Conservation (phyloP, 2,888 invertebrate species). For the Elmis aenea region DNA sequence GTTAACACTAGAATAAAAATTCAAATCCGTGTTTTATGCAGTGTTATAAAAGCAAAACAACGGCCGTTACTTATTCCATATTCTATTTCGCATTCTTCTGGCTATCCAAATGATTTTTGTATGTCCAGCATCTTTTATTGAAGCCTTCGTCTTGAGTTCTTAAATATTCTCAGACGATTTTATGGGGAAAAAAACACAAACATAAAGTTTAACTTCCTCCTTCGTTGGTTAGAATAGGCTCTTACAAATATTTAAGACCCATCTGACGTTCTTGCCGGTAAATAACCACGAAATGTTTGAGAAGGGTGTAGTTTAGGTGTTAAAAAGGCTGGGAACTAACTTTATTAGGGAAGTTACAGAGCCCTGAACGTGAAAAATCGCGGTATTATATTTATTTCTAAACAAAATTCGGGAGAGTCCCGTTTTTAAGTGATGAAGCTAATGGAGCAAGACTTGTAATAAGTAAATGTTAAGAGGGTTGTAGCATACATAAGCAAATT, state of each 20-base stretch:
- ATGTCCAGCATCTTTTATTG: no score
- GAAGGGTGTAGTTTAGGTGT: constrained; percentile 8
- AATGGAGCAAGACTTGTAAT: constrained; percentile 7
- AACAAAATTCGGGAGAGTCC: constrained; percentile 5
- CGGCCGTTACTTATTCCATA: no score
- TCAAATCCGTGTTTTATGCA: no score
- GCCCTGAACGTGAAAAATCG: constrained; percentile 2
- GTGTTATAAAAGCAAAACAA: no score
- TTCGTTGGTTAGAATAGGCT: no score
- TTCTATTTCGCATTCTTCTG: no score
- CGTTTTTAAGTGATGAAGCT: constrained; percentile 6
- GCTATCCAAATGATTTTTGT: no score
- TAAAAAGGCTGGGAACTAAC: constrained; percentile 6
- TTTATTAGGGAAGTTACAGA: constrained; percentile 8
- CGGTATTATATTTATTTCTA: no score
- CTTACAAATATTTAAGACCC: no score
- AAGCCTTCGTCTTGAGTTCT: neutral
- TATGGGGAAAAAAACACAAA: constrained; percentile 13
- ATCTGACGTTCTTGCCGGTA: constrained; percentile 2
- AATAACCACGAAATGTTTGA: constrained; percentile 13
- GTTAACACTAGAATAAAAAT: no score
- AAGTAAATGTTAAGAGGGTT: constrained; percentile 7
- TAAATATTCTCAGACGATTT: constrained; percentile 16
- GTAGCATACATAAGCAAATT: constrained; percentile 8
- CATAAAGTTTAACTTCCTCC: constrained; percentile 14